Evolutionary conservation across 2,113 vertebrate species (phyloP).

Genomic region (Aldabrachelys gigantea): DNA sequence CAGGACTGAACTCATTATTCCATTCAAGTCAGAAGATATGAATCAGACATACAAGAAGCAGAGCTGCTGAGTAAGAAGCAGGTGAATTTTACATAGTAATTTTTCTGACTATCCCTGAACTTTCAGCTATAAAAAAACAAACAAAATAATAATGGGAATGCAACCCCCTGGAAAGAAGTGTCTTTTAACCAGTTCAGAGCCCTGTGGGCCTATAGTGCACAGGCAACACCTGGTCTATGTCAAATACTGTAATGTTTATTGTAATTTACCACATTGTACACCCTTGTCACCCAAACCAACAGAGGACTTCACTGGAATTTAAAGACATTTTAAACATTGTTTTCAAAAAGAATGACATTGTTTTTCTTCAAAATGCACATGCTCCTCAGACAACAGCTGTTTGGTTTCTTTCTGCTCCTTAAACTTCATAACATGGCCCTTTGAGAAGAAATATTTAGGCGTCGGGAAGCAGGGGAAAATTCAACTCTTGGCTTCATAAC

Average conservation of each 20-base stretch:
- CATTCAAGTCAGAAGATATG: accelerated
- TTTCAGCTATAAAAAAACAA: not conserved
- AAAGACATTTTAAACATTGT: not conserved
- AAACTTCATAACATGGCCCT: not conserved
- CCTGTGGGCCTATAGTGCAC: not conserved
- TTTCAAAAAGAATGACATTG: not conserved
- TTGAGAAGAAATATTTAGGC: not conserved
- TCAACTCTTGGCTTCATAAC: not conserved
- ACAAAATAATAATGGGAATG: not conserved
- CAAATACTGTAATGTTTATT: not conserved
- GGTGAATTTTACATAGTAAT: not conserved
- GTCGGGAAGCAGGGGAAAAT: not conserved
- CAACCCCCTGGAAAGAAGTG: not conserved
- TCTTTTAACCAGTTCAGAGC: not conserved
- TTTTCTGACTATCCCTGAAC: not conserved
- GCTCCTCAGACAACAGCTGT: not conserved
- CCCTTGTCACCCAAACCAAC: not conserved
- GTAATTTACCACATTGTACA: not conserved
- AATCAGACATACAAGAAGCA: not conserved
- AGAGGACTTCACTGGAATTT: not conserved
- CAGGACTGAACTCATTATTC: accelerated
- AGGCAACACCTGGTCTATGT: not conserved
- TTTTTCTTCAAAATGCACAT: not conserved
- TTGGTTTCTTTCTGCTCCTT: not conserved
- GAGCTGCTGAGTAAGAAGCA: not conserved